A percentile compares a stretch with the other conserved stretches of the same genome.
Evolutionary conservation across 2,797 vertebrate genomes (phyloP).

Genomic region (Lacerta bilineata): DNA sequence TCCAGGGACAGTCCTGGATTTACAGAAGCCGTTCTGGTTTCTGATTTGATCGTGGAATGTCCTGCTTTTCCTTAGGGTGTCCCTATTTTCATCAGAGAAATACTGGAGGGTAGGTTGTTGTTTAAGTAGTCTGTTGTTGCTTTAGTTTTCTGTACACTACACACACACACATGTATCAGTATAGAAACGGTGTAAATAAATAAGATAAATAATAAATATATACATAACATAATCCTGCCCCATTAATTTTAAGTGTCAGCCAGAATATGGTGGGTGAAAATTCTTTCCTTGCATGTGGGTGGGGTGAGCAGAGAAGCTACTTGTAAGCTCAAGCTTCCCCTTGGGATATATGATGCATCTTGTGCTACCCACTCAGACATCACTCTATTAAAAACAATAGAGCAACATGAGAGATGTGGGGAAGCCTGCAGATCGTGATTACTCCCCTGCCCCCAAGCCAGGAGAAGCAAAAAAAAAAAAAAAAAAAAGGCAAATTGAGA

Average conservation of each 20-base stretch:
- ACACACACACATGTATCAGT: too few relatives aligned
- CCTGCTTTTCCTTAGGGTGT: too few relatives aligned
- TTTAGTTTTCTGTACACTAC: too few relatives aligned
- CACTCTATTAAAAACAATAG: conserved; percentile 26
- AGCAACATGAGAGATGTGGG: conserved; percentile 3
- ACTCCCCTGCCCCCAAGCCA: neutral
- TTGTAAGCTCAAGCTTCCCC: conserved; percentile 5
- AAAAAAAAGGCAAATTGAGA: neutral
- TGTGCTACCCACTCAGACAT: conserved; percentile 4
- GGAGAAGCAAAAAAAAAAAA: neutral
- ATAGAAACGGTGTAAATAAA: too few relatives aligned
- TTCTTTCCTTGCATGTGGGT: neutral
- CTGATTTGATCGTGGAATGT: too few relatives aligned
- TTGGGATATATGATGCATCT: conserved; percentile 17
- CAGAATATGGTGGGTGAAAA: neutral
- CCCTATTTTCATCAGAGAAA: too few relatives aligned
- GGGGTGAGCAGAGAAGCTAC: neutral
- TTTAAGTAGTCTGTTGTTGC: too few relatives aligned
- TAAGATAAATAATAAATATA: too few relatives aligned
- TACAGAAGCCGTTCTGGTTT: too few relatives aligned
- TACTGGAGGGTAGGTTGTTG: too few relatives aligned
- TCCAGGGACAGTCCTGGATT: too few relatives aligned
- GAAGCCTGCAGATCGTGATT: neutral
- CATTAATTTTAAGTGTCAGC: neutral
- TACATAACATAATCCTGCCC: neutral